Conservation (phyloP, 2,797 vertebrate genomes). For the Neoniphon sammara region DNA sequence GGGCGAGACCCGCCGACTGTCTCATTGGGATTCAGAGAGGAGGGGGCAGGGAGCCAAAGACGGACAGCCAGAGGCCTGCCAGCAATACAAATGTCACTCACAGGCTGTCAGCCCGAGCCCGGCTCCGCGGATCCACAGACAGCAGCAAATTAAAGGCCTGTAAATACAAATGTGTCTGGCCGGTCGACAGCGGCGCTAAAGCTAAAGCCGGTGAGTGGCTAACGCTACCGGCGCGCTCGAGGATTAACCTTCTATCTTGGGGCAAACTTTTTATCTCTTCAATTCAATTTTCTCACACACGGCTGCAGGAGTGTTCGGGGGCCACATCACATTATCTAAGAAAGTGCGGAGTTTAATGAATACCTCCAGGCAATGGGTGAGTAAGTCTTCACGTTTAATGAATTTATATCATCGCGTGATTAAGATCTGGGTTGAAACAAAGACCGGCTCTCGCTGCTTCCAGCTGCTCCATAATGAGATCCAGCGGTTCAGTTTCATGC, state of each 20-base stretch:
- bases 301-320: not conserved
- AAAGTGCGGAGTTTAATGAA: not conserved
- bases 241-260: conserved; percentile 22
- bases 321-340: not conserved
- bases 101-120: conserved; percentile 20
- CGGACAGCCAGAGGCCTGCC: conserved; percentile 48
- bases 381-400: not conserved
- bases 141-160: conserved; percentile 68
- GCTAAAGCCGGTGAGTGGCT: no score
- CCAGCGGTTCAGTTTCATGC: not conserved
- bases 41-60: conserved; percentile 44
- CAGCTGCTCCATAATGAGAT: not conserved
- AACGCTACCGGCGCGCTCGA: conserved; percentile 46
- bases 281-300: no score
- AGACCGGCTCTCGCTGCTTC: not conserved
- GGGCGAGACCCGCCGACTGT: conserved; percentile 48
- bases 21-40: conserved; percentile 77
- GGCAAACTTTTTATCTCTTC: not conserved
- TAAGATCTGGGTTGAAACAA: conserved; percentile 18
- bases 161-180: conserved; percentile 70
- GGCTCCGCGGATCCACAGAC: conserved; percentile 23
- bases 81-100: conserved; percentile 79
- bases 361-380: not conserved
- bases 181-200: not conserved
- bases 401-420: not conserved